A percentile compares a stretch with the other conserved stretches of the same genome.
phyloP scores from a whole-genome alignment of 2,797 vertebrate genomes.

The Anguilla obscura region DNA sequence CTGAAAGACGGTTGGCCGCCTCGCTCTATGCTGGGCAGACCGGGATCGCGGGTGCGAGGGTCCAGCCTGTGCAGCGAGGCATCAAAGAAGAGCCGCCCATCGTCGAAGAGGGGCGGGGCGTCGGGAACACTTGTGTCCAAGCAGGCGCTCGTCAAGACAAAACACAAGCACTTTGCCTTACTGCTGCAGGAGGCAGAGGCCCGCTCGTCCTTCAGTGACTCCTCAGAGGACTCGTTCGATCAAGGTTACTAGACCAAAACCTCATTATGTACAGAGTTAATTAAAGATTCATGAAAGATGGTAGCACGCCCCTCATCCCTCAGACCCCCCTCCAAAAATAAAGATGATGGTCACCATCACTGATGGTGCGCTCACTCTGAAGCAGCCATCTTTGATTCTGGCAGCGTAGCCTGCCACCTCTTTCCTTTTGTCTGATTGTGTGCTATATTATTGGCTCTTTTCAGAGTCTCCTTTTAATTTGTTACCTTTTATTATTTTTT shows the following conservation, averaged over 20 bases:
- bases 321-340: slow-evolving; percentile 24
- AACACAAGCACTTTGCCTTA: slow-evolving; percentile 89
- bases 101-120: slow-evolving; percentile 57
- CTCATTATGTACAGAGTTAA: slow-evolving; percentile 29
- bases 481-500: slow-evolving; percentile 62
- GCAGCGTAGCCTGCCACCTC: slow-evolving; percentile 73
- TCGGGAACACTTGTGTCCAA: slow-evolving; percentile 74
- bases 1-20: slow-evolving; percentile 83
- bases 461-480: slow-evolving; percentile 66
- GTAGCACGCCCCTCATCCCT: not conserved
- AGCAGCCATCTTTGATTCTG: slow-evolving; percentile 62
- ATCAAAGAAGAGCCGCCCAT: slow-evolving; percentile 72
- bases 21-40: slow-evolving; percentile 64
- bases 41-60: slow-evolving; percentile 62
- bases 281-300: slow-evolving; percentile 29
- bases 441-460: slow-evolving; percentile 70
- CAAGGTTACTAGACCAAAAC: slow-evolving; percentile 89
- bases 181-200: slow-evolving; percentile 88
- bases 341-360: slow-evolving; percentile 29
- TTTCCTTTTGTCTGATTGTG: slow-evolving; percentile 67
- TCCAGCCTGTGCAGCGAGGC: slow-evolving; percentile 64
- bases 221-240: slow-evolving; percentile 95
- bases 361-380: not conserved
- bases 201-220: slow-evolving; percentile 63
- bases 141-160: slow-evolving; percentile 79